Evolutionary conservation across 2,888 invertebrate species (phyloP), one percentile per base, ranked within the genome.

Genomic region (Thelaira solivaga): DNA sequence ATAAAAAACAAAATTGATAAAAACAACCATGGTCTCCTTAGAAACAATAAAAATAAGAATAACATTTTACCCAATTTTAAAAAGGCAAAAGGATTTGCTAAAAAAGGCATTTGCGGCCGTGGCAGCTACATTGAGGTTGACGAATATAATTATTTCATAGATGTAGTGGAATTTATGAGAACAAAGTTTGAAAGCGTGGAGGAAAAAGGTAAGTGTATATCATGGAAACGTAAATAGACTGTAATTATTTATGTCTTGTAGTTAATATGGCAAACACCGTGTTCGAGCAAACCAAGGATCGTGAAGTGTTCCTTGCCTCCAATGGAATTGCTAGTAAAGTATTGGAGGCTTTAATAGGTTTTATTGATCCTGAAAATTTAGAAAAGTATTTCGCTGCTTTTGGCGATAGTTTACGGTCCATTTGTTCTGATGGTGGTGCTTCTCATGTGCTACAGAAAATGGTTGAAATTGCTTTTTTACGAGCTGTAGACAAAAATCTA

Each of bases 241-340:
- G 20, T 4, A n/a, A 10, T 34, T 41, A 43, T 20, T 20, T 61
- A 82, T 1, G 4, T 39, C 7, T 6, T 39, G 2, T 59, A 89
- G 89, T 86, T 0, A 85, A 82, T 41, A 87, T 96, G 84, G 93
- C 93, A 0, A 92, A 93, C 82, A 96, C 95, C 85, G 94, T 95
- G 0, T 91, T 95, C 67, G 92, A 93, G 80, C 91, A 94, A 84
- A 94, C 94, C 0, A 90, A 91, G 79, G 92, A 91, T 0, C 91
- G 93, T 78, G 96, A 96, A 88, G 88, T 95, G 0, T 91, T 94
- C 41, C 91, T 93, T 41, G 91, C 94, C 0, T 92, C 93, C 5
- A 96, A 96, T 89, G 96, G 96, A 88, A 90, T 96, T 0, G 95
- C 94, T 0, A 95, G 94, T 55, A 90, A 94, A 81, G 93, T 94